phyloP scores from a whole-genome alignment of 2,113 vertebrate genomes.

The Plecotus auritus region DNA sequence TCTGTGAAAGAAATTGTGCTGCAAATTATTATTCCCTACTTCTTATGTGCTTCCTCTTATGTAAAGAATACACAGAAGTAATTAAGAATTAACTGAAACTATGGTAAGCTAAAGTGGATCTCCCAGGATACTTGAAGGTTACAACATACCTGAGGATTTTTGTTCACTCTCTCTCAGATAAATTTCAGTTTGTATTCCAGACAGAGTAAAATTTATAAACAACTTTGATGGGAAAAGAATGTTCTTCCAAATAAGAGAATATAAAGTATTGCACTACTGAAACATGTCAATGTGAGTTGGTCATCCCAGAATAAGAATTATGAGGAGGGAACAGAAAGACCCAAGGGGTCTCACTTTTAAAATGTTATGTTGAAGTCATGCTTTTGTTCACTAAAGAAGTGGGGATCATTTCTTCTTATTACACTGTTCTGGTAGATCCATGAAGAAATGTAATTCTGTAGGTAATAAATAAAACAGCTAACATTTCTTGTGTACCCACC shows the following conservation, averaged over 20 bases:
- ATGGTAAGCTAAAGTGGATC: slow-evolving; percentile 18
- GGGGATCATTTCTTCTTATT: background rate
- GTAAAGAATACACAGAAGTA: background rate
- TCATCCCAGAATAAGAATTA: background rate
- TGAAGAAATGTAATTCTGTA: background rate
- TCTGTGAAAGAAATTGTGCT: background rate
- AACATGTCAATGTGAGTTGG: background rate
- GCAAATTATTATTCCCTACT: background rate
- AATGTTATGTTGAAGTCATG: background rate
- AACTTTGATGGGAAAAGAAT: slow-evolving; percentile 17
- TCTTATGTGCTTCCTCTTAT: background rate
- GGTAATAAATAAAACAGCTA: background rate
- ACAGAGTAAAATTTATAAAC: background rate
- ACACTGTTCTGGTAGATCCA: background rate
- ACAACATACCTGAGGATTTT: background rate
- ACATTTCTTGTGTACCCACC: accelerated
- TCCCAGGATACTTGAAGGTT: background rate
- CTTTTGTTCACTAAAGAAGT: background rate
- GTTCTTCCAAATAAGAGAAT: background rate
- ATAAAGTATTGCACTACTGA: background rate
- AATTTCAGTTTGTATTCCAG: background rate
- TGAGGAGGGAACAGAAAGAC: background rate
- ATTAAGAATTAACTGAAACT: slow-evolving; percentile 56
- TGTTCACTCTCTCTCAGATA: background rate
- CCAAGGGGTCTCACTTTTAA: background rate